Evolutionary conservation across 2,888 invertebrate species (phyloP), one percentile per base, ranked within the genome.

Genomic region (Orthonevra nobilis): DNA sequence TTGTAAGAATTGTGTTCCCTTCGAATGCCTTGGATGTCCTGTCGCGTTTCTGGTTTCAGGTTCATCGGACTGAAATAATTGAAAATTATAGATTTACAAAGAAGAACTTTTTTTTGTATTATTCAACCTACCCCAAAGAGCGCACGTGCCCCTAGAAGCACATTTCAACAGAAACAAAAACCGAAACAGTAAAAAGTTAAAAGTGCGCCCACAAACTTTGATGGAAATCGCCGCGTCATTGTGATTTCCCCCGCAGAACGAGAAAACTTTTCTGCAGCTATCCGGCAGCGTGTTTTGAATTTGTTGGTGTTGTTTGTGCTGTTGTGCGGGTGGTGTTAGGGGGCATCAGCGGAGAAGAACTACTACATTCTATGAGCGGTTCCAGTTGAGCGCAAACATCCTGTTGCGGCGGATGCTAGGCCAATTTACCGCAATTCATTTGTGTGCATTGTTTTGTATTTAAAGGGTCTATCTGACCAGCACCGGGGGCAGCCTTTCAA

Each of bases 21-120:
- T 48, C 9, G 14, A n/a, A 19, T 40, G 9, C 26, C 17, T 20
- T 38, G 15, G 44, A 66, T 36, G 44, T 46, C n/a, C n/a, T n/a
- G n/a, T n/a, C n/a, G 32, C 38, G 38, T 54, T 46, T 42, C 60
- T 72, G 83, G 84, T 84, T 85, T 84, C 84, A 79, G 83, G 82
- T 83, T 74, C 84, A 84, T 48, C 83, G 84, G 82, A 83, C 82
- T 83, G 83, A 81, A 82, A 84, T 85, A 84, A 84, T 84, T 84
- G 85, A 82, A 69, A 81, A 81, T 77, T 60, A 77, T 40, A 64
- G 64, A 64, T 64, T 64, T 64, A 38, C 36, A n/a, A n/a, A 19
- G 28, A 12, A 34, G 30, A 28, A 1, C 36, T 52, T 34, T 42
- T 42, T 52, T 52, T 40, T 42, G 17, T 14, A 44, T 34, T 34